A percentile compares a stretch with the other conserved stretches of the same genome.
These are phyloP conservation scores for Parasteatoda tepidariorum DNA, from an alignment of 1,140 invertebrate species.

Conservation along the genomic window DNA sequence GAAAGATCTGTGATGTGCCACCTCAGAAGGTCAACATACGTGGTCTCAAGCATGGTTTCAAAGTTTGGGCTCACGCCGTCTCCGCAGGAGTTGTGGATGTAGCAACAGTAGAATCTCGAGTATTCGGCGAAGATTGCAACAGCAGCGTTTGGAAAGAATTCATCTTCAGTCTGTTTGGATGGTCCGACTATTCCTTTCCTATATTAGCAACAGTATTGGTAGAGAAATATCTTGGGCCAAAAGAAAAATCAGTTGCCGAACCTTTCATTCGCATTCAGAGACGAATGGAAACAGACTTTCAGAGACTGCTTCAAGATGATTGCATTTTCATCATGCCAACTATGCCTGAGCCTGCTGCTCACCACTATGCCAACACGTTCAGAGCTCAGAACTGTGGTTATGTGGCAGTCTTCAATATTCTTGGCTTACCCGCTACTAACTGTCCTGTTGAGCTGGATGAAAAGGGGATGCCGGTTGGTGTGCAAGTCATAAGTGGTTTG, in stretches of 20 bases:
- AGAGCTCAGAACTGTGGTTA: slow-evolving; percentile 89
- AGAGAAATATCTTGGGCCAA: slow-evolving; percentile 29
- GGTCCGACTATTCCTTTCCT: slow-evolving; percentile 35
- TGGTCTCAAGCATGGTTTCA: slow-evolving; percentile 44
- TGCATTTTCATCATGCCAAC: slow-evolving; percentile 78
- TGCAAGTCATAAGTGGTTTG: slow-evolving; percentile 68
- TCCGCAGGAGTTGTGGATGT: slow-evolving; percentile 26
- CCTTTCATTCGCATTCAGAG: slow-evolving; percentile 32
- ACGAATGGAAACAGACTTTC: slow-evolving; percentile 61
- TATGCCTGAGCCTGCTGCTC: slow-evolving; percentile 81
- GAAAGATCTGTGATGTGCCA: slow-evolving; percentile 45
- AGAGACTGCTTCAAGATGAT: slow-evolving; percentile 80
- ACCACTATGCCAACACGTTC: slow-evolving; percentile 84
- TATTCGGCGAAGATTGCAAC: slow-evolving; percentile 28
- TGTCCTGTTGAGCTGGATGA: slow-evolving; percentile 69
- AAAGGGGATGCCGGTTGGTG: slow-evolving; percentile 69
- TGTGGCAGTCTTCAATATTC: slow-evolving; percentile 72
- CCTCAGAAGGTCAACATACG: slow-evolving; percentile 34
- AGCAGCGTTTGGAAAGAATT: slow-evolving; percentile 21
- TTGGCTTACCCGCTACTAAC: slow-evolving; percentile 69
- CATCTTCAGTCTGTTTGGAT: slow-evolving; percentile 10
- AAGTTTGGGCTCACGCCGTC: slow-evolving; percentile 44
- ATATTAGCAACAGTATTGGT: slow-evolving; percentile 4
- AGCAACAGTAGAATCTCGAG: slow-evolving; percentile 26
- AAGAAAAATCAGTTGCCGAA: slow-evolving; percentile 36